A percentile compares a stretch with the other conserved stretches of the same genome.
phyloP scores from a whole-genome alignment of 2,797 vertebrate genomes.

The Cygnus olor region DNA sequence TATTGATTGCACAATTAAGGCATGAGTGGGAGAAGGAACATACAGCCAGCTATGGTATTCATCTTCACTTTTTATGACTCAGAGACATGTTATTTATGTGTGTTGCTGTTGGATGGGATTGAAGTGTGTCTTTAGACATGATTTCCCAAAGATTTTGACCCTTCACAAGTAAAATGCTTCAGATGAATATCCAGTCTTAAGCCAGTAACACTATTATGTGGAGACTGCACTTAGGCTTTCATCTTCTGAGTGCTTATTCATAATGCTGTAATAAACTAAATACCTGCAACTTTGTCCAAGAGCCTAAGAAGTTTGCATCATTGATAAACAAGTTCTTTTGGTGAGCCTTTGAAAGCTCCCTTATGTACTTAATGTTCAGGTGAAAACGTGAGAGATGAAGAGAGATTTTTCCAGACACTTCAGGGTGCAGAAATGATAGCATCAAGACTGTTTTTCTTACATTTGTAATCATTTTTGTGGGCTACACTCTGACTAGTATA shows the following conservation, averaged over 20 bases:
- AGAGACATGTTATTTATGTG: slow-evolving; percentile 21
- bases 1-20: slow-evolving; percentile 26
- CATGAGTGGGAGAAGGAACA: neutral
- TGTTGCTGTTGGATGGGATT: neutral
- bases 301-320: neutral
- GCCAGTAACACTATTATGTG: neutral
- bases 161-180: neutral
- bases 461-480: neutral
- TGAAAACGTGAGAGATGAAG: neutral
- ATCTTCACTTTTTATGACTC: slow-evolving; percentile 1
- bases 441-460: neutral
- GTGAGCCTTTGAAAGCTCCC: neutral
- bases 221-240: neutral
- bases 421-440: neutral
- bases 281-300: neutral
- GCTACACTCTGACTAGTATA: neutral
- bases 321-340: neutral
- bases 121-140: neutral
- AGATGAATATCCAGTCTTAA: neutral
- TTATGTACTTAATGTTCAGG: neutral
- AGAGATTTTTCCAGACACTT: neutral
- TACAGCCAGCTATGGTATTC: neutral
- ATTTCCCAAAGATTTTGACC: neutral
- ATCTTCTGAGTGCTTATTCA: neutral
- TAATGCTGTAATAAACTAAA: neutral